These are phyloP conservation scores for Avahi laniger DNA, from an alignment of 2,797 vertebrate species.

Conservation along the genomic window DNA sequence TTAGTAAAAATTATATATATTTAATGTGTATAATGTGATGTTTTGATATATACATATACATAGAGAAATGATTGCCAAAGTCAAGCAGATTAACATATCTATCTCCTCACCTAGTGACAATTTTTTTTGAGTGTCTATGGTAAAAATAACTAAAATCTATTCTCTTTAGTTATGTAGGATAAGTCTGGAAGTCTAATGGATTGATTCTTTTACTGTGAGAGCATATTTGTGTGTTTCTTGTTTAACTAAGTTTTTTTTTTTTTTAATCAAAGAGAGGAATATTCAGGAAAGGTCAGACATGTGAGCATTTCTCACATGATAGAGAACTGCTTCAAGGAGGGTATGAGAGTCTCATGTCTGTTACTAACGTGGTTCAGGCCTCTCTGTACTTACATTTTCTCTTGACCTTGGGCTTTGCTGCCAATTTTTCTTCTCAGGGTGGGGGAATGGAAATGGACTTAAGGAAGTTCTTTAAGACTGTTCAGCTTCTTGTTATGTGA, in stretches of 20 bases:
- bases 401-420: not conserved
- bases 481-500: not conserved
- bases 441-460: not conserved
- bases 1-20: not conserved
- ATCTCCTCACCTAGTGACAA: not conserved
- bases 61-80: not conserved
- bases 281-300: not conserved
- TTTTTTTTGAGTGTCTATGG: not conserved
- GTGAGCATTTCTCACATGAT: not conserved
- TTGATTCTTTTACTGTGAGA: conserved; percentile 9
- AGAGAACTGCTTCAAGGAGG: not conserved
- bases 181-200: not conserved
- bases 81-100: not conserved
- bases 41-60: not conserved
- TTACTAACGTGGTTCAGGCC: not conserved
- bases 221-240: not conserved
- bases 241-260: not conserved
- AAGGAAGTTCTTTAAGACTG: conserved; percentile 20
- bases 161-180: not conserved
- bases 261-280: not conserved
- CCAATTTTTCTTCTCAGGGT: not conserved
- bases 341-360: not conserved
- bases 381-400: not conserved
- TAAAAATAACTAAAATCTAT: not conserved
- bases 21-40: not conserved